Evolutionary conservation across 2,797 vertebrate species (phyloP), one percentile per base, ranked within the genome.

Genomic region (Lates japonicus): DNA sequence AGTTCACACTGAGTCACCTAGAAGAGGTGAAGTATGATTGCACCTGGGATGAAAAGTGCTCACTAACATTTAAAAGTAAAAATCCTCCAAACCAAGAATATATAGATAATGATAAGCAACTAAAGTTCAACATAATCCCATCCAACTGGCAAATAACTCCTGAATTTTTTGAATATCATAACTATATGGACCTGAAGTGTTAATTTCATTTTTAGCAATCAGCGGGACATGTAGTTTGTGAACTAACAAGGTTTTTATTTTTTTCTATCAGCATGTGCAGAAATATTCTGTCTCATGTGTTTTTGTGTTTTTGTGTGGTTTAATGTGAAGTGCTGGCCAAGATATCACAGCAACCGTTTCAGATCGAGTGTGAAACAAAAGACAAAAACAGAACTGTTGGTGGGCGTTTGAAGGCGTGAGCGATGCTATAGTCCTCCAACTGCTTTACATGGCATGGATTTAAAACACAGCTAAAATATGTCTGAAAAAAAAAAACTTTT

Each of bases 311-410:
- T 19, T 31, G 25, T 64, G 51, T 51, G 67, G 10, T 48, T 72
- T 58, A 4, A 60, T 55, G 35, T 49, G 20, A 51, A 42, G 7
- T 22, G 4, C 2, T 44, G 54, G 48, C 60, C 39, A 16, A 75
- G 46, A 75, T 57, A 64, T 75, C 66, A 65, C 60, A 48, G 78
- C 70, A 80, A 80, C 60, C 46, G 33, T 25, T 69, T 44, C 29
- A 44, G 51, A 62, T 3, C 16, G 29, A 75, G 70, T 8, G 52
- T 67, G 64, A 82, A 83, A 78, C 20, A 79, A 66, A 76, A 69
- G 70, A 80, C 76, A 65, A 74, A 86, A 83, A 76, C 72, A 88
- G 71, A 85, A 59, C 17, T 49, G 5, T 7, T 25, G 17, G 88
- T 83, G 73, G 85, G 81, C n/a, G 85, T 87, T 39, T 60, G 76